Evolutionary conservation across 2,888 invertebrate species (phyloP).

Genomic region (Mylabris sibirica): DNA sequence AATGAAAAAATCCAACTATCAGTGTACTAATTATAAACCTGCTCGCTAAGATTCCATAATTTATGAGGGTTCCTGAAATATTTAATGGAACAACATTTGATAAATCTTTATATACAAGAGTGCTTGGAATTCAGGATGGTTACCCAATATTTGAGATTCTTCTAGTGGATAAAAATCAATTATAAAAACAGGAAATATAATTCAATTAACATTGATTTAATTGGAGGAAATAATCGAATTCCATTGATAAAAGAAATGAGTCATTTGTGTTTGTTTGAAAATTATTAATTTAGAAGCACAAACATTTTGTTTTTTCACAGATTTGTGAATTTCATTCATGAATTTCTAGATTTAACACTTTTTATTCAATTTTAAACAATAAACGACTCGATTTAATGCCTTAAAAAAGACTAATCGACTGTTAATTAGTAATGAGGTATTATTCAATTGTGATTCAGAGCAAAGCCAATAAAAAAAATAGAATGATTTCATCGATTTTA

Average conservation of each 20-base stretch:
- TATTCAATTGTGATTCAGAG: too few species aligned
- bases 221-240: not conserved
- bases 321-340: conserved; percentile 1
- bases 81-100: not conserved
- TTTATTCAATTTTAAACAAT: not conserved
- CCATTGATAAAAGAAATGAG: not conserved
- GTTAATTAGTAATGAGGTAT: too few species aligned
- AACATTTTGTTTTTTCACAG: not conserved
- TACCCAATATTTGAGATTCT: not conserved
- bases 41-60: not conserved
- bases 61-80: not conserved
- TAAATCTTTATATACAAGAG: not conserved
- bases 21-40: not conserved
- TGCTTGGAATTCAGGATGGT: not conserved
- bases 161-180: not conserved
- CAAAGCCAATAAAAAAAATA: not conserved
- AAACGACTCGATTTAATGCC: too few species aligned
- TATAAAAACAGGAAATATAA: not conserved
- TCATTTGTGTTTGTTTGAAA: not conserved
- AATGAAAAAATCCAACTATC: not conserved
- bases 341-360: not conserved
- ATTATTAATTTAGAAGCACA: not conserved
- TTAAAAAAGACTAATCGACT: not conserved
- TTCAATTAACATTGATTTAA: not conserved
- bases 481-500: conserved; percentile 7